phyloP scores from a whole-genome alignment of 2,797 vertebrate genomes.

The Sorex maritimensis region DNA sequence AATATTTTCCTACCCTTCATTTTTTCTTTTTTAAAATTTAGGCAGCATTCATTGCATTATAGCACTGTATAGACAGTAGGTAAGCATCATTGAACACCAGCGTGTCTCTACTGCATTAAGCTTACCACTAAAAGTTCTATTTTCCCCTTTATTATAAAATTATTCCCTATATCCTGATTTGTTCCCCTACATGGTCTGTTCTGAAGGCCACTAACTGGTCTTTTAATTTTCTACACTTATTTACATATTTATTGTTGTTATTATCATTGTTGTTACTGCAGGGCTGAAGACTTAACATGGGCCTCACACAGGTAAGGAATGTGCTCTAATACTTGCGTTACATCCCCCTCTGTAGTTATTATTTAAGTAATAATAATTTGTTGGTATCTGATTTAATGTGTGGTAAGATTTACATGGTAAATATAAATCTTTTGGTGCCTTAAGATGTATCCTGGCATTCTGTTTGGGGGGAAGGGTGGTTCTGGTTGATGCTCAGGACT shows the following conservation, averaged over 20 bases:
- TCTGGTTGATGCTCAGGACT: no score
- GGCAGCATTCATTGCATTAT: no score
- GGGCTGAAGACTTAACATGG: no score
- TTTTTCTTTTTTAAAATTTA: background rate
- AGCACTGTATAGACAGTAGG: no score
- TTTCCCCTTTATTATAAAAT: background rate
- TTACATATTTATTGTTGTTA: background rate
- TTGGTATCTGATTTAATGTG: background rate
- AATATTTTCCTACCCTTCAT: conserved; percentile 58
- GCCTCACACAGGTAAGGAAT: no score
- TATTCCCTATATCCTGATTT: background rate
- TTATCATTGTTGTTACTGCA: no score
- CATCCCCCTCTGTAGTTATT: no score
- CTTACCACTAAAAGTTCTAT: background rate
- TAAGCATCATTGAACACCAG: no score
- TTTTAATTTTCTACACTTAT: background rate
- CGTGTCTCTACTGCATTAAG: background rate
- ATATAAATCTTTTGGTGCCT: no score
- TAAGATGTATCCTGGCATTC: no score
- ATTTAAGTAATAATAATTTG: background rate
- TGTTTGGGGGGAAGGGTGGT: background rate
- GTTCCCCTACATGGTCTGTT: background rate
- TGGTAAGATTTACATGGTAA: background rate
- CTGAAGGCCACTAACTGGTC: background rate
- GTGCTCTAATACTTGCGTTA: no score